These are phyloP conservation scores for Sylvia borin DNA, from an alignment of 2,797 vertebrate genomes.

Conservation along the genomic window DNA sequence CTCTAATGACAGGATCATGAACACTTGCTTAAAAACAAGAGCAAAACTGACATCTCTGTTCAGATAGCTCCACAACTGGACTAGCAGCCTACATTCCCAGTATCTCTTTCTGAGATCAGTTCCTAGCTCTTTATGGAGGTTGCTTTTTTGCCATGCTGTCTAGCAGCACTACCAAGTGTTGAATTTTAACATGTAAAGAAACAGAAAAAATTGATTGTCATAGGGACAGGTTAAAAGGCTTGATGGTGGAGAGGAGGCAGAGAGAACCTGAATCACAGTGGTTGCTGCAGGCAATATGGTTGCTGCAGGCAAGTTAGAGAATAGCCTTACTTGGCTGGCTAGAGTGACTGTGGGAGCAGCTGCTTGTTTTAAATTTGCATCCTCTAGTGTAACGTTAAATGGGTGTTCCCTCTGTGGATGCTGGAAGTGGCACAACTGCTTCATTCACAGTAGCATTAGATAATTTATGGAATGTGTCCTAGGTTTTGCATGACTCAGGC, in stretches of 20 bases:
- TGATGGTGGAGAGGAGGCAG: accelerated
- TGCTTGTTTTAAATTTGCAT: neutral
- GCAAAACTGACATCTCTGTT: neutral
- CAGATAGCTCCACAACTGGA: neutral
- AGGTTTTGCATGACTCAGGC: neutral
- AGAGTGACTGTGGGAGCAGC: neutral
- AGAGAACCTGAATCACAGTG: neutral
- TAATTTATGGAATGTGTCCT: neutral
- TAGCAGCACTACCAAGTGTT: neutral
- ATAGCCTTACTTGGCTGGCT: neutral
- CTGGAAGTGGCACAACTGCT: constrained; percentile 10
- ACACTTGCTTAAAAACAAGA: constrained; percentile 21
- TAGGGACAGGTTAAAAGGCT: neutral
- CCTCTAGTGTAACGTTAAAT: neutral
- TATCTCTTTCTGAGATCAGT: neutral
- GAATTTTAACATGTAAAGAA: neutral
- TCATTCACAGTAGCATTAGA: constrained; percentile 19
- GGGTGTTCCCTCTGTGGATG: neutral
- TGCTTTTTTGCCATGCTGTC: neutral
- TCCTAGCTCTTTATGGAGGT: neutral
- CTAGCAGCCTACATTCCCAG: neutral
- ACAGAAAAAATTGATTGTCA: neutral
- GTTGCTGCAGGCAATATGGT: neutral
- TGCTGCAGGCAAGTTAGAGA: neutral
- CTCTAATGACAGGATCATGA: constrained; percentile 26